A percentile compares a stretch with the other conserved stretches of the same genome.
phyloP scores from a whole-genome alignment of 64 coral and sea anemone species.

The Montipora cactus region DNA sequence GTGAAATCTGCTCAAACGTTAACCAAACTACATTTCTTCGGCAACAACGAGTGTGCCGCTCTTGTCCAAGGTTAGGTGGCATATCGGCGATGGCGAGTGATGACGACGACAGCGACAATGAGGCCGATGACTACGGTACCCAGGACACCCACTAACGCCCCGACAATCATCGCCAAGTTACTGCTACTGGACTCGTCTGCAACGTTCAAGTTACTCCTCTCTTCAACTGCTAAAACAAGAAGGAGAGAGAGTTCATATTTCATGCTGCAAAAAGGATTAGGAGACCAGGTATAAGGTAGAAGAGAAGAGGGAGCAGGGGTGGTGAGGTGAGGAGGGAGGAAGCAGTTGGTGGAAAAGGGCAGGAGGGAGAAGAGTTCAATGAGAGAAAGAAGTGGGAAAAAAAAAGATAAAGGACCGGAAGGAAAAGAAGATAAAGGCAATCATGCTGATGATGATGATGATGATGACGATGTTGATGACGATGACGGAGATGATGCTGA shows the following conservation, averaged over 20 bases:
- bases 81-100: not conserved
- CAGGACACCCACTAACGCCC: conserved; percentile 2
- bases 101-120: not conserved
- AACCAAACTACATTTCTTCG: conserved; percentile 21
- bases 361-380: not conserved
- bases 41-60: not conserved
- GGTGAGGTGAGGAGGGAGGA: too few species aligned
- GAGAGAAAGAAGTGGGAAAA: not conserved
- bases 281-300: not conserved
- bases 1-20: not conserved
- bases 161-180: conserved; percentile 17
- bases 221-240: not conserved
- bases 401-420: too few species aligned
- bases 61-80: not conserved
- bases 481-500: too few species aligned
- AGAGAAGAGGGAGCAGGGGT: not conserved
- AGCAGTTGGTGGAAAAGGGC: not conserved
- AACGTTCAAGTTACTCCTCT: not conserved
- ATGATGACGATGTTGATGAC: too few species aligned
- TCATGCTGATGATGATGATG: not conserved
- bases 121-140: conserved; percentile 16
- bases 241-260: not conserved
- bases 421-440: not conserved
- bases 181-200: not conserved
- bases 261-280: not conserved